Evolutionary conservation across 2,113 vertebrate species (phyloP).

Genomic region (Prochilodus magdalenae): DNA sequence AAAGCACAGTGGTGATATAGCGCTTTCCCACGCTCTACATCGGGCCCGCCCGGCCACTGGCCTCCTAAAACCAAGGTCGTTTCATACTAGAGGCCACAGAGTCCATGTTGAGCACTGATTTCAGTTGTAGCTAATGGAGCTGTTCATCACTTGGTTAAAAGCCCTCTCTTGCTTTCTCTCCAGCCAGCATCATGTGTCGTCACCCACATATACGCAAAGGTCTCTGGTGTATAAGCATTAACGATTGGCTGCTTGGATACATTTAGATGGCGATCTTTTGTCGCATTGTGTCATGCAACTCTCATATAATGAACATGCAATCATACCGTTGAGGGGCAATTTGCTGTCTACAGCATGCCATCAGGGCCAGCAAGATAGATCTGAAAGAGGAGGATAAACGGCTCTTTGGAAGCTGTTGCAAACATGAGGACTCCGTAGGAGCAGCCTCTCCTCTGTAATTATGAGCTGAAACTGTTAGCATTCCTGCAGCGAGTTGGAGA

Average conservation of each 20-base stretch:
- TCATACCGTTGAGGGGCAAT: constrained; percentile 25
- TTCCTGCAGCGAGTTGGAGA: background rate
- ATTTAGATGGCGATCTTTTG: constrained; percentile 16
- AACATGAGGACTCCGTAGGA: background rate
- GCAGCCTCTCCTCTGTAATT: constrained; percentile 13
- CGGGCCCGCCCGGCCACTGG: constrained; percentile 40
- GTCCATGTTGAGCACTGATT: background rate
- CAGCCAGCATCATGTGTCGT: background rate
- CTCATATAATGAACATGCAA: constrained; percentile 18
- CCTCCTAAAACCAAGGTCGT: constrained; percentile 67
- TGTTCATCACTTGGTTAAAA: background rate
- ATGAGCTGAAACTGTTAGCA: constrained; percentile 25
- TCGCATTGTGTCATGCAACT: background rate
- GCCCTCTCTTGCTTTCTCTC: background rate
- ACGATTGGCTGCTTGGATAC: constrained; percentile 1
- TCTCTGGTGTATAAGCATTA: background rate
- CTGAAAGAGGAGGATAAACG: constrained; percentile 1
- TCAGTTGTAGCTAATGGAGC: background rate
- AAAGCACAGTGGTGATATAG: constrained; percentile 62
- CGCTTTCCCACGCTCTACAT: constrained; percentile 62
- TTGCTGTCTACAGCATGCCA: background rate
- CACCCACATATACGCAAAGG: background rate
- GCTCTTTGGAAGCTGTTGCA: constrained; percentile 11
- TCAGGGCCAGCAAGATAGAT: constrained; percentile 1
- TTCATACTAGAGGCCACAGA: constrained; percentile 40